These are phyloP conservation scores for Kryptolebias marmoratus DNA, from an alignment of 2,113 vertebrate genomes.

Conservation along the genomic window DNA sequence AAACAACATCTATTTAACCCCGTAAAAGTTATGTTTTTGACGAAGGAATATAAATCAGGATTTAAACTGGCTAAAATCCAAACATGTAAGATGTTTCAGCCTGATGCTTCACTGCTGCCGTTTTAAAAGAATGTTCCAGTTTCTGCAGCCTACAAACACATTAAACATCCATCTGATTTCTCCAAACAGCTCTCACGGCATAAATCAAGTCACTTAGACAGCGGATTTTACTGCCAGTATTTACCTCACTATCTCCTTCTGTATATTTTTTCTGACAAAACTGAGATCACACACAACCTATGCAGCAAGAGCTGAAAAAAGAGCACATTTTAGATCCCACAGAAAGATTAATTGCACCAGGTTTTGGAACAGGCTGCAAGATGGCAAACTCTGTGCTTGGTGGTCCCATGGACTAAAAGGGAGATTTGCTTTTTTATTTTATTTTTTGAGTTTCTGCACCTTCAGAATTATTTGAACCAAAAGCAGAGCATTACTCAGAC, in stretches of 20 bases:
- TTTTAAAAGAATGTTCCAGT: conserved; percentile 4
- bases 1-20: too few species aligned
- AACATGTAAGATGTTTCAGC: not conserved
- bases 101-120: conserved; percentile 16
- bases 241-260: conserved; percentile 53
- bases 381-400: conserved; percentile 21
- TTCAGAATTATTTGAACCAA: conserved; percentile 19
- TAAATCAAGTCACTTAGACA: conserved; percentile 30
- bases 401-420: not conserved
- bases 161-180: conserved; percentile 41
- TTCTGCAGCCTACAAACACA: conserved; percentile 4
- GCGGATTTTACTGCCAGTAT: conserved; percentile 33
- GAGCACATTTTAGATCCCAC: not conserved
- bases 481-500: conserved; percentile 5
- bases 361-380: conserved; percentile 6
- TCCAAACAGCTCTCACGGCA: conserved; percentile 35
- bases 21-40: too few species aligned
- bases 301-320: not conserved
- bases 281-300: conserved; percentile 25
- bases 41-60: not conserved
- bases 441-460: not conserved
- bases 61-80: conserved; percentile 6
- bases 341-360: conserved; percentile 34
- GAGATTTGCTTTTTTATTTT: not conserved
- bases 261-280: conserved; percentile 37